Evolutionary conservation across 2,797 vertebrate genomes (phyloP), one percentile per base, ranked within the genome.

Genomic region (Antrozous pallidus): DNA sequence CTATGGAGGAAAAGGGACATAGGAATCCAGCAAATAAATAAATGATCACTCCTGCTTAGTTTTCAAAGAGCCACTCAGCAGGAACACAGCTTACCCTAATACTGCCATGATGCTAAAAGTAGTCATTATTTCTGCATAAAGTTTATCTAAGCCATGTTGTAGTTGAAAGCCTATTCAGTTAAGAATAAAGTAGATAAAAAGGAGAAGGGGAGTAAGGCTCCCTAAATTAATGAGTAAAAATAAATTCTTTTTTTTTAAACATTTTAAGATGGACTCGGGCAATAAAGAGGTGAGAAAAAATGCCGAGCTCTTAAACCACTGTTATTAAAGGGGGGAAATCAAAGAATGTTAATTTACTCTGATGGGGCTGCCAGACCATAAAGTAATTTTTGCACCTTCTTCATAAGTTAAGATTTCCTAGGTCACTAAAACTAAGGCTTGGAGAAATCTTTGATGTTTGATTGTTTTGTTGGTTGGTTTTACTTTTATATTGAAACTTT

Each of bases 381-480:
- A 96, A 58, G 63, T 45, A 63, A 92, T 80, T 95, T 93, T 95
- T 80, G 6, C n/a, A 94, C 74, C 95, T 84, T 92, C 51, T 91
- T 89, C 89, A 56, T 11, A 89, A 91, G 93, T 92, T 56, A 91
- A 88, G 22, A 70, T 90, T 88, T 95, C 88, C 84, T 84, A 94
- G 91, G 71, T 91, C 80, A 94, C 73, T 95, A 90, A 96, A 54
- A 95, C 31, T 71, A 38, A 14, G 24, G 16, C 90, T 96, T 96
- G 93, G 90, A 96, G 94, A 96, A 54, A 92, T 73, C 88, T 97
- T 18, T 95, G 92, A 67, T 80, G n/a, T 69, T 93, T 91, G 87
- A 26, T 92, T 36, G 89, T 94, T 93, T 97, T 95, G 69, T 90
- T 91, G 88, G 85, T 95, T 97, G 91, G 77, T 95, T 91, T 91